Evolutionary conservation across 2,797 vertebrate genomes (phyloP).

Genomic region (Liparis tanakae): DNA sequence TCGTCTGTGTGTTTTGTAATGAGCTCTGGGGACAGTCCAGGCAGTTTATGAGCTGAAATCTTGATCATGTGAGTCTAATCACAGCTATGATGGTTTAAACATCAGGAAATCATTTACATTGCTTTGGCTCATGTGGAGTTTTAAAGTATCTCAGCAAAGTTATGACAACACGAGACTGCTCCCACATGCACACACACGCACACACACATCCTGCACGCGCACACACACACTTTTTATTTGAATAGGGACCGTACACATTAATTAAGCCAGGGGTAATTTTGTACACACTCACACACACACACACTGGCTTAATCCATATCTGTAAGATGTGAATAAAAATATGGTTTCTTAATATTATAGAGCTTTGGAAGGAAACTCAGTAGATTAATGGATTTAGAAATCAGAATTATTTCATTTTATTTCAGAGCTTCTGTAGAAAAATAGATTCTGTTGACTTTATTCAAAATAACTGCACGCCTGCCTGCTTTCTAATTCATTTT

Average conservation of each 20-base stretch:
- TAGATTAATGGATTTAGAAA: constrained; percentile 44
- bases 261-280: too few species aligned
- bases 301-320: constrained; percentile 3
- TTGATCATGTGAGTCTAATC: constrained; percentile 61
- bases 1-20: constrained; percentile 47
- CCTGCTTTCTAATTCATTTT: constrained; percentile 51
- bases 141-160: constrained; percentile 59
- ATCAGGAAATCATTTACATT: constrained; percentile 75
- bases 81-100: constrained; percentile 65
- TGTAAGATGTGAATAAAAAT: constrained; percentile 43
- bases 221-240: not conserved
- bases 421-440: constrained; percentile 36
- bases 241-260: too few species aligned
- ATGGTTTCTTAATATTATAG: constrained; percentile 40
- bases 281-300: constrained; percentile 2
- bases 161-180: constrained; percentile 61
- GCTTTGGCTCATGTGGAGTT: constrained; percentile 55
- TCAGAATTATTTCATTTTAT: constrained; percentile 46
- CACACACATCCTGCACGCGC: not conserved
- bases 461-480: constrained; percentile 31
- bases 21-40: constrained; percentile 51
- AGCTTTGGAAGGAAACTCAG: constrained; percentile 27
- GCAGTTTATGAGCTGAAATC: constrained; percentile 53
- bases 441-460: constrained; percentile 19
- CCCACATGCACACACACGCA: constrained; percentile 13